A percentile compares a stretch with the other conserved stretches of the same genome.
Conservation (phyloP, 2,113 vertebrate genomes). For the Poeciliopsis turrubarensis region DNA sequence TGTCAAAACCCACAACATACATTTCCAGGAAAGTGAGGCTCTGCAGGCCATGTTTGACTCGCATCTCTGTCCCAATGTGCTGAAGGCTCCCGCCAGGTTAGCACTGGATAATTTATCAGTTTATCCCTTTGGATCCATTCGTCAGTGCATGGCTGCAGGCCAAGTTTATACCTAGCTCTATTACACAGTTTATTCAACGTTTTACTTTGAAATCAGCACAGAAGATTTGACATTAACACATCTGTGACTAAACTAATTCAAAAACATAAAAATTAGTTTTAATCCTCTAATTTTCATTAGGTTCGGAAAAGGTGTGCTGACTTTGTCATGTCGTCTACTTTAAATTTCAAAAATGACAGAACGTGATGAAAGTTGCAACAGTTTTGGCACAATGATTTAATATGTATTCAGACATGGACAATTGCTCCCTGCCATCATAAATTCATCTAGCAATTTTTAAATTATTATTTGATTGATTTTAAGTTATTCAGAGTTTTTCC, state of each 20-base stretch:
- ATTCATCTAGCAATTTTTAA: no score
- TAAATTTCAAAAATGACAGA: not conserved
- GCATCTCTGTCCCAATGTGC: constrained; percentile 85
- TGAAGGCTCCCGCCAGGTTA: constrained; percentile 90
- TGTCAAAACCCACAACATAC: constrained; percentile 89
- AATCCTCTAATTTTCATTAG: not conserved
- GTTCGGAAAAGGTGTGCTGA: constrained; percentile 80
- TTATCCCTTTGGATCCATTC: not conserved
- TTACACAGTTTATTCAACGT: not conserved
- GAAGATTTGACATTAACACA: not conserved
- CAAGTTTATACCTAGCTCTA: not conserved
- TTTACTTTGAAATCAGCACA: no score
- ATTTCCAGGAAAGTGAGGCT: constrained; percentile 88
- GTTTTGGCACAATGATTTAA: no score
- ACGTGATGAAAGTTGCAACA: no score
- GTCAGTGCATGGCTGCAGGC: not conserved
- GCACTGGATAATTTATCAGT: not conserved
- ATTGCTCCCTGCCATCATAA: no score
- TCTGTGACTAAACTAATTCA: not conserved
- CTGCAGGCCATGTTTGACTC: constrained; percentile 89
- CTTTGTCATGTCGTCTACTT: not conserved
- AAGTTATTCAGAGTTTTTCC: no score
- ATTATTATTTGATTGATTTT: no score
- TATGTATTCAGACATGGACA: no score
- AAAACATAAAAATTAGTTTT: not conserved